Evolutionary conservation across 2,888 invertebrate genomes (phyloP).

Genomic region (Netelia fuscicornis): DNA sequence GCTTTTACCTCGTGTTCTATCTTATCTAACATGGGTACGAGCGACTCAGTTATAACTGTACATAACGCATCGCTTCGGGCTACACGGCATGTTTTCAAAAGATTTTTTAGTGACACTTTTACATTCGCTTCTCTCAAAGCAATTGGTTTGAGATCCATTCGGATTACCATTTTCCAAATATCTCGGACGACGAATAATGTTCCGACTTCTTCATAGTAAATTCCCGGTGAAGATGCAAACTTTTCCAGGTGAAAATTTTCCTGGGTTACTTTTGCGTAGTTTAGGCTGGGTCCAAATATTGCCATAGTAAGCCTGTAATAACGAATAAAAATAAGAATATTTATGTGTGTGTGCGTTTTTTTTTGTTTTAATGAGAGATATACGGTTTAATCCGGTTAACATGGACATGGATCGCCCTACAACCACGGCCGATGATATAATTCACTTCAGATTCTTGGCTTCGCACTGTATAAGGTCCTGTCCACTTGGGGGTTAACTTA

Average conservation of each 20-base stretch:
- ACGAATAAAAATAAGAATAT: background rate
- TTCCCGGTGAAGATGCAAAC: background rate
- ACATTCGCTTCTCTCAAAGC: background rate
- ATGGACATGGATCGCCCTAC: too few relatives aligned
- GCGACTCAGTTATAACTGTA: too few relatives aligned
- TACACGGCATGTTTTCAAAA: background rate
- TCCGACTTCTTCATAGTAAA: background rate
- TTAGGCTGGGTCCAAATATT: too few relatives aligned
- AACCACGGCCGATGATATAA: too few relatives aligned
- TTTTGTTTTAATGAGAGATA: background rate
- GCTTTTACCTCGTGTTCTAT: background rate
- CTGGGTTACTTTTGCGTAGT: too few relatives aligned
- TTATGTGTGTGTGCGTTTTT: conserved; percentile 10
- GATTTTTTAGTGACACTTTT: background rate
- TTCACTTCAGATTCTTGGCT: too few relatives aligned
- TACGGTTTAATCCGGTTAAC: too few relatives aligned
- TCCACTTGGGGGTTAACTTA: too few relatives aligned
- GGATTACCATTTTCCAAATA: background rate
- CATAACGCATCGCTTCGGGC: too few relatives aligned
- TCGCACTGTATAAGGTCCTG: too few relatives aligned
- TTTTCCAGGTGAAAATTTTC: background rate
- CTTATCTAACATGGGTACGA: background rate
- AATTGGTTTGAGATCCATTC: conserved; percentile 2
- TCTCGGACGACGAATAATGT: background rate
- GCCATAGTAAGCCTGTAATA: too few relatives aligned